Percentiles rank a stretch among this genome's conserved stretches.
phyloP scores from a whole-genome alignment of 2,797 vertebrate genomes.

The Eulemur coronatus region DNA sequence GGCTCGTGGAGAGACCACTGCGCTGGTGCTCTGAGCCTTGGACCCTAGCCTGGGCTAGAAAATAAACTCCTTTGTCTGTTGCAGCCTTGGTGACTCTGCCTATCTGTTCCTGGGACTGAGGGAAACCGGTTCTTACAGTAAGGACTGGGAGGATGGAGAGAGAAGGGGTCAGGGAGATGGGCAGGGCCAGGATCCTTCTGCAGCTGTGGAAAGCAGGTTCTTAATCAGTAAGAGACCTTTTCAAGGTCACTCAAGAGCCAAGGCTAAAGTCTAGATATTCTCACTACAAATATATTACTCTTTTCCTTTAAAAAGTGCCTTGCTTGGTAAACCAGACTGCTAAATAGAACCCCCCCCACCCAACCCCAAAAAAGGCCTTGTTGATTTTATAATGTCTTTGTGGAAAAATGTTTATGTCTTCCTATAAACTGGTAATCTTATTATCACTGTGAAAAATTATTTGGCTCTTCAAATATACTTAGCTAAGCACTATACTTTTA shows the following conservation, averaged over 20 bases:
- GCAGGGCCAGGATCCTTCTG: background rate
- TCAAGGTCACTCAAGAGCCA: background rate
- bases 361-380: background rate
- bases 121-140: too few relatives aligned
- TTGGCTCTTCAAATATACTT: background rate
- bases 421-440: background rate
- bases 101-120: too few relatives aligned
- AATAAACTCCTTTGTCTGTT: too few relatives aligned
- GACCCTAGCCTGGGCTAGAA: too few relatives aligned
- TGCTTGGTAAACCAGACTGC: background rate
- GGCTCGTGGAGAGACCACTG: too few relatives aligned
- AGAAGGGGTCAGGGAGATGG: background rate
- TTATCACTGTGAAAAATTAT: background rate
- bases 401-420: background rate
- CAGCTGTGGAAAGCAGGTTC: background rate
- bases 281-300: background rate
- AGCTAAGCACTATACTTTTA: background rate
- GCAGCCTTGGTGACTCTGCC: too few relatives aligned
- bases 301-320: background rate
- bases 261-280: background rate
- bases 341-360: background rate
- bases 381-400: background rate
- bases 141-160: background rate
- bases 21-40: too few relatives aligned
- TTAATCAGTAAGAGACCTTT: background rate